phyloP scores from a whole-genome alignment of 92 coral and sea anemone genomes.

The Zoanthus gigantus region DNA sequence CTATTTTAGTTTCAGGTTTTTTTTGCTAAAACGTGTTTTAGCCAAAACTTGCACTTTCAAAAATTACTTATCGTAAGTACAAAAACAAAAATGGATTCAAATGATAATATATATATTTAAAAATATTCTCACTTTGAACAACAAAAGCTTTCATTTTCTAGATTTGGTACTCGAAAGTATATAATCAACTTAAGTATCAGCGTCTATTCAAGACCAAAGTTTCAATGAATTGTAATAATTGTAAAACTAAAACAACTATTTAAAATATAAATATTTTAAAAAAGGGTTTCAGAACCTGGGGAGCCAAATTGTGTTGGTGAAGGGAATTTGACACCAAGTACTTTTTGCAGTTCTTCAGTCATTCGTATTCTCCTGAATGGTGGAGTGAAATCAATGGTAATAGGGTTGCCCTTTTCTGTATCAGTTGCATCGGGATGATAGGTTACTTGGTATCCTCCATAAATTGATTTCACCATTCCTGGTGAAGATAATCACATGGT shows the following conservation, averaged over 20 bases:
- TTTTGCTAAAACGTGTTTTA: no score
- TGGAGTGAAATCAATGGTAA: conserved; percentile 89
- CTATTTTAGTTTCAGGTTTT: no score
- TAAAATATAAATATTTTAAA: background rate
- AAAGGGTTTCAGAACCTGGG: conserved; percentile 67
- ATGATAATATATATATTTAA: no score
- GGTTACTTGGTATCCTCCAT: conserved; percentile 86
- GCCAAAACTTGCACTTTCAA: no score
- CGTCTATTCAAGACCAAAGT: no score
- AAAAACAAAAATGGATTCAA: no score
- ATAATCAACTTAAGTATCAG: no score
- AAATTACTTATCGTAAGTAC: no score
- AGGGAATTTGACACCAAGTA: conserved; percentile 77
- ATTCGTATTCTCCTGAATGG: conserved; percentile 92
- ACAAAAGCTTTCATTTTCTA: no score
- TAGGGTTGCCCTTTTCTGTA: conserved; percentile 92
- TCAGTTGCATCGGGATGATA: conserved; percentile 94
- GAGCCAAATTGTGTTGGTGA: conserved; percentile 80
- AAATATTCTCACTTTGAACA: no score
- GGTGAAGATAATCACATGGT: background rate
- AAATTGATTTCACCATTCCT: conserved; percentile 90
- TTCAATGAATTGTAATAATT: background rate
- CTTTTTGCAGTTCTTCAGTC: conserved; percentile 89
- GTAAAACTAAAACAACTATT: background rate
- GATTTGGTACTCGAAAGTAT: no score